Conservation (phyloP, 2,888 invertebrate species). For the Tinea trinotella region DNA sequence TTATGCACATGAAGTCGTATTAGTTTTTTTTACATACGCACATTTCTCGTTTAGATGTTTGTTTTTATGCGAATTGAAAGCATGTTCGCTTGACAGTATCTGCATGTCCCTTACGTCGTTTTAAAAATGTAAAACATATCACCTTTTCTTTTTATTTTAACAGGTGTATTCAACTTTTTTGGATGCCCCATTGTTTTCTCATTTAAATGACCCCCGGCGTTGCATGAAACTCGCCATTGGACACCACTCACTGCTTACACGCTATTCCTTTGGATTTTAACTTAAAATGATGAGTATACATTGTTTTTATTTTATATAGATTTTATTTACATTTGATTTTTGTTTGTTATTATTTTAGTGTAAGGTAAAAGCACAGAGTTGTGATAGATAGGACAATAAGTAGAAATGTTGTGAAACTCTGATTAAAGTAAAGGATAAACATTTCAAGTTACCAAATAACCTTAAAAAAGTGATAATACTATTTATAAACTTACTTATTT, state of each 20-base stretch:
- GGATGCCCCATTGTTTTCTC: conserved; percentile 73
- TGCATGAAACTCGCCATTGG: conserved; percentile 53
- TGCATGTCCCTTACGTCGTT: conserved; percentile 7
- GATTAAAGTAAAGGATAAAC: not conserved
- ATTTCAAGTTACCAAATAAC: not conserved
- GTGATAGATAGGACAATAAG: conserved; percentile 12
- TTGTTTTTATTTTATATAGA: conserved; percentile 35
- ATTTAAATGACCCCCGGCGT: conserved; percentile 65
- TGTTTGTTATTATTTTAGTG: conserved; percentile 8
- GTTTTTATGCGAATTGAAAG: too few species aligned
- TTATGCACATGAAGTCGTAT: too few species aligned
- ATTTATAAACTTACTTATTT: too few species aligned
- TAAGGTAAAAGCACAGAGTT: not conserved
- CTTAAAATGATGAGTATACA: conserved; percentile 71
- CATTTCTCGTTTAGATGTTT: not conserved
- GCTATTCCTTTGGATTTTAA: conserved; percentile 57
- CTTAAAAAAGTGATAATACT: too few species aligned
- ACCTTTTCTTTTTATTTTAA: conserved; percentile 68
- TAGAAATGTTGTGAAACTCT: not conserved
- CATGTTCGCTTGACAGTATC: not conserved
- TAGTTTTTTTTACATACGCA: too few species aligned
- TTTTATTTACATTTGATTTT: conserved; percentile 6
- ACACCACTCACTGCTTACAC: conserved; percentile 50
- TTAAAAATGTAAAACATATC: conserved; percentile 44
- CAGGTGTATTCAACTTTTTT: conserved; percentile 72